A percentile compares a stretch with the other conserved stretches of the same genome.
phyloP scores from a whole-genome alignment of 2,888 invertebrate genomes.

The Cheilosia vernalis region DNA sequence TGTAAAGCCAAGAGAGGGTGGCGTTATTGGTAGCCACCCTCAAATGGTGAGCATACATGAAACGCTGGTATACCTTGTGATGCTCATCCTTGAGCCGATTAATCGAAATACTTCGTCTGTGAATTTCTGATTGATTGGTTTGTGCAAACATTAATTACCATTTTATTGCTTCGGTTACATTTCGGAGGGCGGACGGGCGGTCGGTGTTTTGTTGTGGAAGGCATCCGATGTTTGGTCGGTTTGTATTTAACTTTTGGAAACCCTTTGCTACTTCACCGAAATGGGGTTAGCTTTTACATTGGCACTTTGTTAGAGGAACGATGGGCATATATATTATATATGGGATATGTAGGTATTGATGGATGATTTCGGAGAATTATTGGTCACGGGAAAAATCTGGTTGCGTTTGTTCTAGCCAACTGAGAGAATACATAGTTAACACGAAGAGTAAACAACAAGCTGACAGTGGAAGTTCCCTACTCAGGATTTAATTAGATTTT shows the following conservation, averaged over 20 bases:
- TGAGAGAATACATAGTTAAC: background rate
- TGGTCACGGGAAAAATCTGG: conserved; percentile 54
- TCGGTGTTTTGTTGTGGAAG: conserved; percentile 33
- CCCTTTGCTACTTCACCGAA: conserved; percentile 52
- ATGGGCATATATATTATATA: background rate
- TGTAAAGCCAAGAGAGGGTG: conserved; percentile 54
- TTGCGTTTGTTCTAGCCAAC: conserved; percentile 41
- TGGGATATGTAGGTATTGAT: conserved; percentile 20
- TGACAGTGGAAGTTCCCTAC: conserved; percentile 17
- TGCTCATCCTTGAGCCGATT: conserved; percentile 74
- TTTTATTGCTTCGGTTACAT: conserved; percentile 76
- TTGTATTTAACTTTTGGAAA: conserved; percentile 70
- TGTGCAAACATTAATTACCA: conserved; percentile 78
- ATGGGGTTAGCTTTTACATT: conserved; percentile 54
- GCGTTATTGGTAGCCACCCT: conserved; percentile 45
- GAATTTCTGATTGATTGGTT: conserved; percentile 77
- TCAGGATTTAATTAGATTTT: conserved; percentile 57
- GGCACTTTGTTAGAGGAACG: background rate
- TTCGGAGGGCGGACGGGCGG: conserved; percentile 52
- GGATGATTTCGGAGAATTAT: conserved; percentile 52
- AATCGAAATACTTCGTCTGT: conserved; percentile 77
- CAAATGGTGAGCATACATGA: conserved; percentile 19
- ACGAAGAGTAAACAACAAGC: conserved; percentile 9
- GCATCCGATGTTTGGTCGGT: conserved; percentile 66
- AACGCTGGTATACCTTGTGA: conserved; percentile 22